phyloP scores from a whole-genome alignment of 2,113 vertebrate genomes.

The Siniperca chuatsi region DNA sequence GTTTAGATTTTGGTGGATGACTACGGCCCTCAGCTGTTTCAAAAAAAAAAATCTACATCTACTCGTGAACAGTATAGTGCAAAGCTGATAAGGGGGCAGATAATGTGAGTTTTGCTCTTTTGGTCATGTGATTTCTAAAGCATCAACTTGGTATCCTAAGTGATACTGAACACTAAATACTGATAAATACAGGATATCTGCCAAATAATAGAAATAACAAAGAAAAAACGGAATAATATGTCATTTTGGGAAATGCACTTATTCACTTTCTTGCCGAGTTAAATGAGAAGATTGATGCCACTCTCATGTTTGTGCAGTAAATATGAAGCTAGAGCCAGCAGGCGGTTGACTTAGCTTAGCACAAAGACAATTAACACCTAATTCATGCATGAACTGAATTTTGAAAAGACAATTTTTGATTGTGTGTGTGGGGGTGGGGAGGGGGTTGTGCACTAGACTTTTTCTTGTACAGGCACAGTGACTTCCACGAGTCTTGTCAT shows the following conservation, averaged over 20 bases:
- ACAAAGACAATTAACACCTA: neutral
- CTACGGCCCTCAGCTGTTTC: conserved; percentile 2
- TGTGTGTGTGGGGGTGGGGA: no score
- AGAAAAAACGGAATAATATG: neutral
- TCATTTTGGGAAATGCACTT: conserved; percentile 5
- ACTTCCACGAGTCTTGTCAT: neutral
- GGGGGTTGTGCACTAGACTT: no score
- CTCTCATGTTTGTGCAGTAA: neutral
- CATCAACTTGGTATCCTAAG: neutral
- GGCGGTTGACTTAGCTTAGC: conserved; percentile 18
- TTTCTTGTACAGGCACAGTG: neutral
- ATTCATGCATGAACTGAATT: neutral
- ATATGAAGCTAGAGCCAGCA: neutral
- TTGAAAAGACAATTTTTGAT: neutral
- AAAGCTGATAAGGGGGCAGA: neutral
- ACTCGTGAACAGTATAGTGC: neutral
- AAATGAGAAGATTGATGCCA: neutral
- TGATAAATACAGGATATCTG: neutral
- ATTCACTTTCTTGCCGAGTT: neutral
- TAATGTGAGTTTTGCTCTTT: conserved; percentile 11
- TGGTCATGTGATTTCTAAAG: conserved; percentile 6
- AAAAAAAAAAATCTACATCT: neutral
- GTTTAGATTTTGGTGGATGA: neutral
- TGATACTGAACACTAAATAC: neutral
- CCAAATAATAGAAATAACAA: neutral